Evolutionary conservation across 2,797 vertebrate genomes (phyloP).

Genomic region (Sebastolobus altivelis): DNA sequence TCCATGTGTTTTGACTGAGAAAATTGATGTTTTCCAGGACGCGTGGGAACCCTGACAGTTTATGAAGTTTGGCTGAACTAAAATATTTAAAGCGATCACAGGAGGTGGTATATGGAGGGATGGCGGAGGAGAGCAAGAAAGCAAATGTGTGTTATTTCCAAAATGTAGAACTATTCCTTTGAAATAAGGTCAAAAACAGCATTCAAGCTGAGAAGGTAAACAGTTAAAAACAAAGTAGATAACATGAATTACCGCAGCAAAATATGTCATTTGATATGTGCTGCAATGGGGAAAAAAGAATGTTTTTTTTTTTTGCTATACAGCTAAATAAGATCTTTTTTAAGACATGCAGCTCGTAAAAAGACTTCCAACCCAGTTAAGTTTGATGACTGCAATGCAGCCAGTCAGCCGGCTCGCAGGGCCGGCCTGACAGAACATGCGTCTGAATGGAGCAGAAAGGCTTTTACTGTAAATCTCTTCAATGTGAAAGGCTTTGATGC

Average conservation of each 20-base stretch:
- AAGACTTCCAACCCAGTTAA: slow-evolving; percentile 22
- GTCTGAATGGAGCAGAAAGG: slow-evolving; percentile 49
- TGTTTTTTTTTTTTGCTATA: background rate
- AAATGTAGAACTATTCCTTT: background rate
- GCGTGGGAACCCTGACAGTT: background rate
- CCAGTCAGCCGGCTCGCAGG: slow-evolving; percentile 22
- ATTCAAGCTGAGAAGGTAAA: background rate
- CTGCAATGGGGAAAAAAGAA: background rate
- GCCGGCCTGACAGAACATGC: slow-evolving; percentile 50
- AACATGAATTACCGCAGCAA: background rate
- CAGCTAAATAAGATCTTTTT: background rate
- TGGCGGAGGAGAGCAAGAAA: background rate
- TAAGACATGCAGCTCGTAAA: background rate
- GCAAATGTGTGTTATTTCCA: background rate
- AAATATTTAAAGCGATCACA: background rate
- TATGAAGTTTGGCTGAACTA: background rate
- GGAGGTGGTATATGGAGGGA: background rate
- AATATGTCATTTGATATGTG: background rate
- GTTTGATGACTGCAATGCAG: slow-evolving; percentile 33
- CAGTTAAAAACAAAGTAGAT: background rate
- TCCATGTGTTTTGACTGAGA: too few species aligned
- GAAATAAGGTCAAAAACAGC: background rate
- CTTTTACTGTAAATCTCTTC: slow-evolving; percentile 69
- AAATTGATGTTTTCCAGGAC: too few species aligned
- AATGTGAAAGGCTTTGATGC: slow-evolving; percentile 63